phyloP scores from a whole-genome alignment of 2,888 invertebrate genomes.

The Stegana nigrithorax region DNA sequence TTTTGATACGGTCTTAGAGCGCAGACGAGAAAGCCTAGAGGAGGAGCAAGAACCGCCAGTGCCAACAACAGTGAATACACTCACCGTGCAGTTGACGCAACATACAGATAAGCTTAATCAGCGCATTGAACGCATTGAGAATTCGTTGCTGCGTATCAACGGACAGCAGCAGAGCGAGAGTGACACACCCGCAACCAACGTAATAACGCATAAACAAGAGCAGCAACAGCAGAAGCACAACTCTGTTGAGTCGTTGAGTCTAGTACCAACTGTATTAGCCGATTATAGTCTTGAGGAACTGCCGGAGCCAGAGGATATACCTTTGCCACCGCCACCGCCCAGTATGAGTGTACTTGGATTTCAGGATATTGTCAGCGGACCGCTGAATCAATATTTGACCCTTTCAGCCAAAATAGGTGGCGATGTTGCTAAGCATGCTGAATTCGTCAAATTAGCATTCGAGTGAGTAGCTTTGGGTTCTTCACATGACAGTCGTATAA shows the following conservation, averaged over 20 bases:
- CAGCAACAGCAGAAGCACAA: constrained; percentile 19
- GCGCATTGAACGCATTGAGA: constrained; percentile 55
- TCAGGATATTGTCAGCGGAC: constrained; percentile 79
- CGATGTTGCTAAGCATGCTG: constrained; percentile 84
- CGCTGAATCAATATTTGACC: constrained; percentile 80
- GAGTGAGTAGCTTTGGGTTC: constrained; percentile 72
- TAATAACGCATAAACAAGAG: too few relatives aligned
- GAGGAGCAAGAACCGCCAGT: constrained; percentile 38
- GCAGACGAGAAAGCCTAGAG: constrained; percentile 53
- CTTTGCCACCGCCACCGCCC: constrained; percentile 44
- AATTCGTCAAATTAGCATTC: constrained; percentile 85
- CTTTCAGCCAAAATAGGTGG: constrained; percentile 86
- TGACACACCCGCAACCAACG: constrained; percentile 26
- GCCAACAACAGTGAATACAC: constrained; percentile 23
- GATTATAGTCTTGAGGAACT: constrained; percentile 28
- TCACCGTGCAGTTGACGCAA: constrained; percentile 28
- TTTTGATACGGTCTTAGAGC: constrained; percentile 53
- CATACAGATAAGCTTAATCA: constrained; percentile 44
- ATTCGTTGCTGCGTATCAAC: constrained; percentile 53
- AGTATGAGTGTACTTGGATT: constrained; percentile 83
- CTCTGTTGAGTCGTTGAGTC: not conserved
- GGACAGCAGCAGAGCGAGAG: constrained; percentile 39
- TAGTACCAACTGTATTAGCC: constrained; percentile 15
- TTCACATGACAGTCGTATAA: not conserved
- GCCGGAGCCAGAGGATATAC: constrained; percentile 36